phyloP scores from a whole-genome alignment of 2,113 vertebrate genomes.

The western clawed frog (Xenopus tropicalis) region UCB_Xtro_10.0 CM004450.2:95982501-95983000 shows the following conservation, averaged over 20 bases:
- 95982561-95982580: too few species aligned
- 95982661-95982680: slow-evolving; percentile 15
- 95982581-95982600: background rate
- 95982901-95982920: background rate
- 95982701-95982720: background rate
- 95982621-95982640: background rate
- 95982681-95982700: slow-evolving; percentile 16
- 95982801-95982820: slow-evolving; percentile 22
- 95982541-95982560: too few species aligned
- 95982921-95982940: slow-evolving; percentile 21
- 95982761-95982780: background rate
- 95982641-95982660: slow-evolving; percentile 10
- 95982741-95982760: background rate
- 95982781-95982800: slow-evolving; percentile 30
- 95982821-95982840: slow-evolving; percentile 40
- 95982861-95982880: slow-evolving; percentile 43
- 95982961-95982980: background rate
- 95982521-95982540: too few species aligned
- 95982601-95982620: background rate
- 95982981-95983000: background rate
- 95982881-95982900: slow-evolving; percentile 14
- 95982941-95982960: background rate
- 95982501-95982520: too few species aligned
- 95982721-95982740: background rate
- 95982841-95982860: background rate